Evolutionary conservation across 2,888 invertebrate genomes (phyloP).

Genomic region (Drosophila incognita): DNA sequence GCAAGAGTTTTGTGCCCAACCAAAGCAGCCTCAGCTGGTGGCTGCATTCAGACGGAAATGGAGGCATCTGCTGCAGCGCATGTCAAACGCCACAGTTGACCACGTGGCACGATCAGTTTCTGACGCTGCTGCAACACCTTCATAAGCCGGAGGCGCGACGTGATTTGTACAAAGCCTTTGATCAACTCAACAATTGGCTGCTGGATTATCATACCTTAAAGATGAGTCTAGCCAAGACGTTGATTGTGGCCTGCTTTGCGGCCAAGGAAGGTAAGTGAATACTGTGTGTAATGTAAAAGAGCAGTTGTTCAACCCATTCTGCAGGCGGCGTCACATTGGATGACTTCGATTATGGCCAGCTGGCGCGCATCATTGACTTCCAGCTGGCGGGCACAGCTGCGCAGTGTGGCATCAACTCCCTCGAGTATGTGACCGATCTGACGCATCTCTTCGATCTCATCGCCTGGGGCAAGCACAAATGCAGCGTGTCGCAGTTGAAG

Average conservation of each 20-base stretch:
- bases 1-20: constrained; percentile 53
- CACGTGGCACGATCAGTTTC: constrained; percentile 47
- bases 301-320: not conserved
- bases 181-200: constrained; percentile 44
- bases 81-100: constrained; percentile 57
- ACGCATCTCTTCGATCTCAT: constrained; percentile 72
- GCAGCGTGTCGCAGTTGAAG: constrained; percentile 27
- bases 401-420: constrained; percentile 49
- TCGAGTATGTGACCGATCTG: constrained; percentile 62
- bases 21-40: constrained; percentile 63
- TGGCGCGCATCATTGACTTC: constrained; percentile 56
- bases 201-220: constrained; percentile 65
- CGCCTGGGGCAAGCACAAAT: constrained; percentile 63
- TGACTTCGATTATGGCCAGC: constrained; percentile 56
- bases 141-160: constrained; percentile 23
- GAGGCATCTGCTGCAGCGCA: constrained; percentile 47
- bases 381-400: constrained; percentile 44
- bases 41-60: constrained; percentile 21
- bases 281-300: not conserved
- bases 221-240: constrained; percentile 36
- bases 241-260: constrained; percentile 45
- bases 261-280: constrained; percentile 45
- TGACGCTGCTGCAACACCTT: constrained; percentile 23
- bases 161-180: constrained; percentile 50
- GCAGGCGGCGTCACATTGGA: constrained; percentile 50